phyloP scores from a whole-genome alignment of 2,797 vertebrate species.

The Amphiprion clarkii region DNA sequence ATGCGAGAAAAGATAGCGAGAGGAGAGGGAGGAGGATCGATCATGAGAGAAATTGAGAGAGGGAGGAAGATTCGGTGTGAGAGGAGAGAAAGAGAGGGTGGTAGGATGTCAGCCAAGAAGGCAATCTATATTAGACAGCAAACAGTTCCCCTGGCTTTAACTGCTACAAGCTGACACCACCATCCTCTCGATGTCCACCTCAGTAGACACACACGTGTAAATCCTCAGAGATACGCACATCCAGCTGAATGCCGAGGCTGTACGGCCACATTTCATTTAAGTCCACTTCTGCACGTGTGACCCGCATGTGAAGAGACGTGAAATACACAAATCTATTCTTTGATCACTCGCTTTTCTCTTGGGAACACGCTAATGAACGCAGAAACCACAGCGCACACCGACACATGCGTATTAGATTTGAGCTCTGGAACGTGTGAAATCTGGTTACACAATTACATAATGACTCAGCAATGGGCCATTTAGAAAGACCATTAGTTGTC shows the following conservation, averaged over 20 bases:
- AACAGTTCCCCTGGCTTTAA: conserved; percentile 61
- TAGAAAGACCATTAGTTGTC: conserved; percentile 70
- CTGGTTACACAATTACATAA: conserved; percentile 78
- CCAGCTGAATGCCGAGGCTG: neutral
- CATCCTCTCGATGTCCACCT: conserved; percentile 42
- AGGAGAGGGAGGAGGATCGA: conserved; percentile 70
- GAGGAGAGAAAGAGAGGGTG: conserved; percentile 52
- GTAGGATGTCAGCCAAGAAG: conserved; percentile 72
- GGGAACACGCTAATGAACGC: neutral
- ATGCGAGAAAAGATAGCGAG: conserved; percentile 63
- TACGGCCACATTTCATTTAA: conserved; percentile 16
- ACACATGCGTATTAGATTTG: conserved; percentile 58
- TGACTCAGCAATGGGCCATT: conserved; percentile 70
- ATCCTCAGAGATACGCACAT: conserved; percentile 28
- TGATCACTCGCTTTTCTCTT: conserved; percentile 22
- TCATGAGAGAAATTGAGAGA: conserved; percentile 75
- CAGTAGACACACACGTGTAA: conserved; percentile 35
- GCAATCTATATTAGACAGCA: conserved; percentile 74
- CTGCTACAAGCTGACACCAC: conserved; percentile 60
- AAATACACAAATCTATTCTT: conserved; percentile 37
- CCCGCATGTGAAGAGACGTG: conserved; percentile 29
- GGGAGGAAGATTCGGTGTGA: conserved; percentile 57
- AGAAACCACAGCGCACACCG: conserved; percentile 21
- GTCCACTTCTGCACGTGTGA: conserved; percentile 30
- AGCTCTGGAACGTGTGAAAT: conserved; percentile 77